Evolutionary conservation across 2,888 invertebrate species (phyloP).

Genomic region (Hydraecia micacea): DNA sequence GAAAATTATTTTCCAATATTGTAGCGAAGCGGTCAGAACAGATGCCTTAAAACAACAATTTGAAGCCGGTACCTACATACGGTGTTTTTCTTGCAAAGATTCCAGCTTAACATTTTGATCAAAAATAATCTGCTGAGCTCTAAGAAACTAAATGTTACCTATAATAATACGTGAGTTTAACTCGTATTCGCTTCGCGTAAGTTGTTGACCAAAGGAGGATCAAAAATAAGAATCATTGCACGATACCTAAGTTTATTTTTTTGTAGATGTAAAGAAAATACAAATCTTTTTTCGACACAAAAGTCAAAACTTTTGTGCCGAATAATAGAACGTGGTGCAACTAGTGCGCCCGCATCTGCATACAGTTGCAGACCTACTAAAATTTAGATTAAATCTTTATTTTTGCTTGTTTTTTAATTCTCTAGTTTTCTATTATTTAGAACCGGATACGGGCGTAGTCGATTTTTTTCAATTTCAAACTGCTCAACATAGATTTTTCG

Average conservation of each 20-base stretch:
- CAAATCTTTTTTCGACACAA: neutral
- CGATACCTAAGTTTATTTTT: neutral
- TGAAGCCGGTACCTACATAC: neutral
- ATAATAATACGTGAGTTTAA: neutral
- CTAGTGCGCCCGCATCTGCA: neutral
- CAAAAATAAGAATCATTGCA: neutral
- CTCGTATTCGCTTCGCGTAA: neutral
- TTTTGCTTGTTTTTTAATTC: neutral
- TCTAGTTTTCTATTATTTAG: neutral
- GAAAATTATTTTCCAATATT: conserved; percentile 40
- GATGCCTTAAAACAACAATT: conserved; percentile 3
- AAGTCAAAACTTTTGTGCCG: neutral
- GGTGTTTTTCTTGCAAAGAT: neutral
- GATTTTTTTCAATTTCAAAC: conserved; percentile 3
- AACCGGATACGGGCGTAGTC: neutral
- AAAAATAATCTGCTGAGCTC: neutral
- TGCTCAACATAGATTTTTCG: neutral
- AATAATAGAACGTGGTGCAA: neutral
- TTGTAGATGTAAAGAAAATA: neutral
- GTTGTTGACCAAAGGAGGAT: conserved; percentile 4
- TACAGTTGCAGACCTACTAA: neutral
- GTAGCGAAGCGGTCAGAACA: neutral
- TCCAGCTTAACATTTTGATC: neutral
- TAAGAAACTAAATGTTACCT: neutral
- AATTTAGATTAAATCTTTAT: conserved; percentile 2